Evolutionary conservation across 2,797 vertebrate species (phyloP), one percentile per base, ranked within the genome.

Genomic region (Philypnodon macrostomus): DNA sequence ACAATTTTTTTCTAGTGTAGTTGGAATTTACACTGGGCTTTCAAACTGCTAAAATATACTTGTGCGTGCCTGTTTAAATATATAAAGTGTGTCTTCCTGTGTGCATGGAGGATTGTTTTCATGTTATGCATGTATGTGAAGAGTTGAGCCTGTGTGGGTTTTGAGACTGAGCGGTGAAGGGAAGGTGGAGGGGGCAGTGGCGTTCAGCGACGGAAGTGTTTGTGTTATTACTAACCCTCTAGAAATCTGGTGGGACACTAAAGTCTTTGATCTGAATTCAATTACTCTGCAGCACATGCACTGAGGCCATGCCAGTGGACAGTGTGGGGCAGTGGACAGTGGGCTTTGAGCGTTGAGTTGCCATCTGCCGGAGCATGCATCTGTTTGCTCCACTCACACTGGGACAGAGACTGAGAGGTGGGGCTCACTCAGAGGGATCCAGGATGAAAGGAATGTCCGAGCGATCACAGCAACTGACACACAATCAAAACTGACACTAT

Each of bases 211-310:
- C 47, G 76, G 77, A 85, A 81, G 69, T 55, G 16, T 82, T 80
- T 79, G 72, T 84, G 77, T 83, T 88, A 83, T 87, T 82, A 78
- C 78, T 84, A 79, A 85, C 53, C 73, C 70, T 66, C 47, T 63
- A 47, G 74, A 80, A 73, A 71, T 61, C 68, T 73, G 33, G 53
- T 78, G 77, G 77, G 52, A 67, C 67, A 33, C 34, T 51, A 73
- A 75, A 63, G 67, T 59, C 77, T 88, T 83, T 87, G 79, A 86
- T 86, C 79, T 71, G 67, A 75, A 85, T 80, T 80, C 67, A 81
- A 65, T 83, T 82, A 83, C 56, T 47, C 27, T 10, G 27, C 61
- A 67, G 58, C 52, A 34, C 60, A n/a, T 44, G 26, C 47, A 5
- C 55, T 26, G 49, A 58, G 61, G 47, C 47, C 24, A 27, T 11